Conservation (phyloP, 2,888 invertebrate species). For the Unio delphinus region DNA sequence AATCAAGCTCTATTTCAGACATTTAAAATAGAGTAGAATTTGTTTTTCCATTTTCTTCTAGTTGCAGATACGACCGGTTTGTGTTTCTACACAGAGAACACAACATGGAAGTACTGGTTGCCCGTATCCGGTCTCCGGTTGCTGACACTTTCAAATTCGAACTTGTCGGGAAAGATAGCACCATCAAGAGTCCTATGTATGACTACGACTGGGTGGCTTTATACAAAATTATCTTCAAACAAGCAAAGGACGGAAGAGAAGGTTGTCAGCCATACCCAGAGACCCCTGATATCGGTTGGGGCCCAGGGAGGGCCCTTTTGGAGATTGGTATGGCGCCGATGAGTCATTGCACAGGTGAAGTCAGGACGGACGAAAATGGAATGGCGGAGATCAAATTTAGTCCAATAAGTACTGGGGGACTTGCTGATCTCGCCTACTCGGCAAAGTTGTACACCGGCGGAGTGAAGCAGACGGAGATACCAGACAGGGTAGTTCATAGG, state of each 20-base stretch:
- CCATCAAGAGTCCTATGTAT: conserved; percentile 39
- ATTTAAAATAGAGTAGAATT: not conserved
- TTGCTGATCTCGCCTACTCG: conserved; percentile 30
- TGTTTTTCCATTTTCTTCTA: conserved; percentile 1
- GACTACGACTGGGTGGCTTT: conserved; percentile 54
- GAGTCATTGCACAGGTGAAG: conserved; percentile 45
- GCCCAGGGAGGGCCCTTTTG: conserved; percentile 45
- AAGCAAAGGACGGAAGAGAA: conserved; percentile 14
- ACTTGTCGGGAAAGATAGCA: conserved; percentile 56
- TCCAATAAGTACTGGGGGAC: conserved; percentile 20
- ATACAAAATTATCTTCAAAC: conserved; percentile 49
- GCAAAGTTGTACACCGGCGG: conserved; percentile 40
- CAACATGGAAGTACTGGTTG: conserved; percentile 34
- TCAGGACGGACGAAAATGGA: conserved; percentile 33
- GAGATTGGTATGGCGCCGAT: conserved; percentile 41
- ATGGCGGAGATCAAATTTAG: conserved; percentile 41
- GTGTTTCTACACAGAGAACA: conserved; percentile 51
- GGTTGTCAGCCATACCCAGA: conserved; percentile 55
- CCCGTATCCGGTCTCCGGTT: conserved; percentile 46
- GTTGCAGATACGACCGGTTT: conserved; percentile 36
- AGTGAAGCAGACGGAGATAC: conserved; percentile 28
- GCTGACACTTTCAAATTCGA: conserved; percentile 57
- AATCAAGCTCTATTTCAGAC: conserved; percentile 13
- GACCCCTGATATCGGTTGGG: conserved; percentile 63
- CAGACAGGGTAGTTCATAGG: conserved; percentile 39